Conservation (phyloP, 2,797 vertebrate species). For the Galagoides demidoff region DNA sequence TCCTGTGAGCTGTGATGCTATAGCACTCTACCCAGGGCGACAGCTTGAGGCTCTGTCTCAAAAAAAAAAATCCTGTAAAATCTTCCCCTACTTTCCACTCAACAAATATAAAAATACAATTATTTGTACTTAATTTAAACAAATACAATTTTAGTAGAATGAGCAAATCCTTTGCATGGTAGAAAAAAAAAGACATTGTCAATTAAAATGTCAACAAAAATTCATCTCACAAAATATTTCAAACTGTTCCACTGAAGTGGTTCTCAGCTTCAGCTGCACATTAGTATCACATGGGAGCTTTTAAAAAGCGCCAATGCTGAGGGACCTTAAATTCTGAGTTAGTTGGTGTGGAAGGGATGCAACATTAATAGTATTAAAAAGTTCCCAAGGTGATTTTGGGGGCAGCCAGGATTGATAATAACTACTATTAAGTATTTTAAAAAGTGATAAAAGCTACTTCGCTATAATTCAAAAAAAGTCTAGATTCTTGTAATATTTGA, state of each 20-base stretch:
- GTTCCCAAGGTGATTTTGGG: slow-evolving; percentile 16
- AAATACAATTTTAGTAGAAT: not conserved
- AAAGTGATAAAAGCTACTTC: not conserved
- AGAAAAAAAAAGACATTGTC: not conserved
- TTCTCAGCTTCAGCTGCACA: not conserved
- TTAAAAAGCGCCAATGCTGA: not conserved
- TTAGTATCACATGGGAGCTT: not conserved
- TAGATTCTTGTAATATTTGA: slow-evolving; percentile 14
- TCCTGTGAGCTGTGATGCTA: no score
- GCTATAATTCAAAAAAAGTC: slow-evolving; percentile 13
- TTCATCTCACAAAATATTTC: not conserved
- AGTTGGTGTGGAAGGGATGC: not conserved
- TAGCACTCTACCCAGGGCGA: no score
- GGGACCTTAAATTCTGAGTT: not conserved
- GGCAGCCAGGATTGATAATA: not conserved
- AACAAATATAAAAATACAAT: slow-evolving; percentile 24
- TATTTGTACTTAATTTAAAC: not conserved
- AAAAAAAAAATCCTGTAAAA: not conserved
- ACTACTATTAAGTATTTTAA: slow-evolving; percentile 10
- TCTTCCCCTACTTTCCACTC: not conserved
- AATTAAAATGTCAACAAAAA: slow-evolving; percentile 45
- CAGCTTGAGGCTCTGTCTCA: no score
- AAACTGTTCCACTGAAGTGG: not conserved
- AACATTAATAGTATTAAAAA: not conserved
- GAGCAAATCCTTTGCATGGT: not conserved